Evolutionary conservation across 2,113 vertebrate species (phyloP), one percentile per base, ranked within the genome.

Genomic region (Poeciliopsis prolifica): DNA sequence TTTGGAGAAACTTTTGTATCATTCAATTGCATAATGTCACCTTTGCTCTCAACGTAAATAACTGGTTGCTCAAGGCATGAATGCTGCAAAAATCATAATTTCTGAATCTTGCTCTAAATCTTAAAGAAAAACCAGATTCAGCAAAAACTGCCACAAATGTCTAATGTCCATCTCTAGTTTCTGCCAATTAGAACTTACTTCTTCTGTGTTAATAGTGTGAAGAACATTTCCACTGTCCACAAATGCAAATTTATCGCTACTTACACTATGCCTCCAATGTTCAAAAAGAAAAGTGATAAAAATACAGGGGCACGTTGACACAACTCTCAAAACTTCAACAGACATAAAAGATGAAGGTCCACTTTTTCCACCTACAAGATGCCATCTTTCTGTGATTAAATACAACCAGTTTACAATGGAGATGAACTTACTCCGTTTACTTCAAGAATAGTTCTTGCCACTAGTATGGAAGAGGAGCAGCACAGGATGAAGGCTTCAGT

Each of bases 231-330:
- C 8, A 9, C 5, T 6, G 44, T 48, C 1, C 33, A 66, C 28
- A 48, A 54, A 77, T 60, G 44, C 8, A 65, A 19, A 42, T 44
- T 22, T 48, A 30, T 64, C 11, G 60, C 24, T 69, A 37, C 60
- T 68, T 22, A 24, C 51, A 19, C 22, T 9, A 10, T 19, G 5
- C 7, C 51, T 22, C 37, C 31, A 81, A 9, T 28, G 28, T 19
- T 66, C 61, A 42, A 79, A 70, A 68, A 65, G 10, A 33, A 74
- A 28, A 5, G 33, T 10, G 42, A 5, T 35, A n/a, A 48, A 24
- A n/a, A 19, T 37, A 19, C 28, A 66, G 33, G 24, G 26, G 37
- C 7, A 28, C 24, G 31, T 33, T 77, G 22, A 70, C 44, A 33
- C 51, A 31, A 61, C n/a, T 44, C 17, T 28, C 70, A 28, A 3